A percentile compares a stretch with the other conserved stretches of the same genome.
These are phyloP conservation scores for Tyria jacobaeae DNA, from an alignment of 2,888 invertebrate species.

Conservation along the genomic window DNA sequence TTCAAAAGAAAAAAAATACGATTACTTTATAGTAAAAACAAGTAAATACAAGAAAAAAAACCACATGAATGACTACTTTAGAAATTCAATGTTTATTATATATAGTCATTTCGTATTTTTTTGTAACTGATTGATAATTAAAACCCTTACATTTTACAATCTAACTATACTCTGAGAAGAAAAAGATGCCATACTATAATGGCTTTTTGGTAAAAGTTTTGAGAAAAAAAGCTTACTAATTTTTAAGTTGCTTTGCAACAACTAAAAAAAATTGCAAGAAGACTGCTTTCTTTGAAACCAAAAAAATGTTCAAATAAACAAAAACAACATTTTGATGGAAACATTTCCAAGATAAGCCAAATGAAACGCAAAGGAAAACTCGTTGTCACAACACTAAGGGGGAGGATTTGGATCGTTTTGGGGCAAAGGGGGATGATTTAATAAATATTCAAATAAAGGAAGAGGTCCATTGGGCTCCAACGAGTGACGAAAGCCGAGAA, in stretches of 20 bases:
- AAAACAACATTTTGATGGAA: constrained; percentile 49
- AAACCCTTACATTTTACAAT: no score
- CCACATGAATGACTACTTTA: no score
- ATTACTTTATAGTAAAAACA: no score
- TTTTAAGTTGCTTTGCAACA: no score
- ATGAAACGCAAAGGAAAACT: constrained; percentile 62
- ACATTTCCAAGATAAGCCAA: constrained; percentile 60
- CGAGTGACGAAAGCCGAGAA: constrained; percentile 54
- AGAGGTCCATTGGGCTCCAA: constrained; percentile 64
- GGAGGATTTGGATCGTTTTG: constrained; percentile 49
- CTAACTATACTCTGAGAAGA: no score
- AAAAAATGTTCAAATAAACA: constrained; percentile 24
- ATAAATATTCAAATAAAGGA: constrained; percentile 81
- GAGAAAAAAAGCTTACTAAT: no score
- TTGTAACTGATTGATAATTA: no score
- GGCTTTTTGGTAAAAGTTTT: no score
- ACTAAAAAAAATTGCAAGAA: neutral
- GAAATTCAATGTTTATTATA: no score
- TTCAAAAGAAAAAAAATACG: no score
- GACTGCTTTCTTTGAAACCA: neutral
- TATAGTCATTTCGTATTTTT: neutral
- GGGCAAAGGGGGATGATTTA: constrained; percentile 64
- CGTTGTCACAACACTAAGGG: constrained; percentile 67
- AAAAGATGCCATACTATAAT: no score
- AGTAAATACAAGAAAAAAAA: no score